phyloP scores from a whole-genome alignment of 2,113 vertebrate species.

The Corynorhinus townsendii region DNA sequence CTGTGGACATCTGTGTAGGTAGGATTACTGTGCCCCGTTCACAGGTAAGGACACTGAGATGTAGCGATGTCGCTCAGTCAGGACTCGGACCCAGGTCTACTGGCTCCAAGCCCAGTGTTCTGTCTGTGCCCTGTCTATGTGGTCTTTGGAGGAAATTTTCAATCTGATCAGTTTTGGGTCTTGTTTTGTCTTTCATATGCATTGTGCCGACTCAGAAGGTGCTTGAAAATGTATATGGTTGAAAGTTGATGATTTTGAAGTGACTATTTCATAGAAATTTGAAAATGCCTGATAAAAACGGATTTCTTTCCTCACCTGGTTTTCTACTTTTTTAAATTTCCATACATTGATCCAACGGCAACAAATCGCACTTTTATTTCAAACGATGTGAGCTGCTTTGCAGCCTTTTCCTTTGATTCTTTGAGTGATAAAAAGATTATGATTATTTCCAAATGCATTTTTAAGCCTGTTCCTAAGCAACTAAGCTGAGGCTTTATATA shows the following conservation, averaged over 20 bases:
- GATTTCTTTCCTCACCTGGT: neutral
- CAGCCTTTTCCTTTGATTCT: neutral
- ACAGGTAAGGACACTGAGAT: neutral
- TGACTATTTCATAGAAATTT: neutral
- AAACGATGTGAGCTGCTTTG: neutral
- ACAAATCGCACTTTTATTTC: neutral
- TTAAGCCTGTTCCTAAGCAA: neutral
- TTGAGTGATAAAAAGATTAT: neutral
- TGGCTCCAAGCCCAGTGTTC: neutral
- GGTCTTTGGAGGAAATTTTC: neutral
- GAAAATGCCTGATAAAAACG: constrained; percentile 24
- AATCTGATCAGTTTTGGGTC: neutral
- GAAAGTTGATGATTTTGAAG: neutral
- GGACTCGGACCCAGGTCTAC: neutral
- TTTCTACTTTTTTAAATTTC: constrained; percentile 1
- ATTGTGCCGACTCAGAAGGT: neutral
- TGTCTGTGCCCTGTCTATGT: neutral
- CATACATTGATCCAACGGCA: neutral
- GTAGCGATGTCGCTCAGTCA: neutral
- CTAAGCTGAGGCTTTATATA: neutral
- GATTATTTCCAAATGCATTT: neutral
- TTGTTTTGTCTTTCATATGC: neutral
- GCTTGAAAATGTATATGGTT: neutral
- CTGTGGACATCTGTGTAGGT: neutral
- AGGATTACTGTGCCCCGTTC: neutral